phyloP scores from a whole-genome alignment of 2,888 invertebrate genomes.

The Acronicta psi region DNA sequence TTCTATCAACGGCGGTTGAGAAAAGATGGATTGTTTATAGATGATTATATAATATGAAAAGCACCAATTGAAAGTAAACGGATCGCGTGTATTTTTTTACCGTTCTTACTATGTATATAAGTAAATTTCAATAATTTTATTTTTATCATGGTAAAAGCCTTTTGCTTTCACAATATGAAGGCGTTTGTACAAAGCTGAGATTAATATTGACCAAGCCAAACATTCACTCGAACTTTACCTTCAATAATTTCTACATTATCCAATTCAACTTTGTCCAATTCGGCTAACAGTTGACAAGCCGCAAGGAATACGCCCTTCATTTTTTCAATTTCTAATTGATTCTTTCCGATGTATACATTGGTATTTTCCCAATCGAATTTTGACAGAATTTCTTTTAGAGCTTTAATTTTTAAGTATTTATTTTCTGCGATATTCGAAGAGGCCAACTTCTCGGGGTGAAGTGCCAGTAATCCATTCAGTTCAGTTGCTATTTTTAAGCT shows the following conservation, averaged over 20 bases:
- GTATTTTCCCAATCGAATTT: constrained; percentile 69
- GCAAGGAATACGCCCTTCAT: constrained; percentile 62
- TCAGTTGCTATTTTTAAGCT: constrained; percentile 61
- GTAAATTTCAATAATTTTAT: neutral
- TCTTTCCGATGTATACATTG: constrained; percentile 60
- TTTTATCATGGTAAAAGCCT: neutral
- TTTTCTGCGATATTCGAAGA: constrained; percentile 40
- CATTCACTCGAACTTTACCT: constrained; percentile 61
- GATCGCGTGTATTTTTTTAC: neutral
- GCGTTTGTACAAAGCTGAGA: constrained; percentile 61
- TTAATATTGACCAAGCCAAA: constrained; percentile 44
- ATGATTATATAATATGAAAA: neutral
- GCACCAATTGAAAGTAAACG: neutral
- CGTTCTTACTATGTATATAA: neutral
- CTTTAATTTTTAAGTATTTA: constrained; percentile 56
- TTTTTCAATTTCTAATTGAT: constrained; percentile 57
- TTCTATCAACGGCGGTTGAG: too few relatives aligned
- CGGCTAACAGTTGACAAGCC: constrained; percentile 64
- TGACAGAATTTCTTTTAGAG: constrained; percentile 58
- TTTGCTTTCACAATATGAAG: constrained; percentile 5
- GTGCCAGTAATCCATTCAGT: constrained; percentile 55
- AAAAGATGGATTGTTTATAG: too few relatives aligned
- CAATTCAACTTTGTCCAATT: constrained; percentile 57
- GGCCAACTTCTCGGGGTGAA: constrained; percentile 36
- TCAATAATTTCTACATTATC: constrained; percentile 40